Percentiles rank a stretch among this genome's conserved stretches.
Conservation (phyloP, 2,113 vertebrate genomes). For the Dunckerocampus dactyliophorus region DNA sequence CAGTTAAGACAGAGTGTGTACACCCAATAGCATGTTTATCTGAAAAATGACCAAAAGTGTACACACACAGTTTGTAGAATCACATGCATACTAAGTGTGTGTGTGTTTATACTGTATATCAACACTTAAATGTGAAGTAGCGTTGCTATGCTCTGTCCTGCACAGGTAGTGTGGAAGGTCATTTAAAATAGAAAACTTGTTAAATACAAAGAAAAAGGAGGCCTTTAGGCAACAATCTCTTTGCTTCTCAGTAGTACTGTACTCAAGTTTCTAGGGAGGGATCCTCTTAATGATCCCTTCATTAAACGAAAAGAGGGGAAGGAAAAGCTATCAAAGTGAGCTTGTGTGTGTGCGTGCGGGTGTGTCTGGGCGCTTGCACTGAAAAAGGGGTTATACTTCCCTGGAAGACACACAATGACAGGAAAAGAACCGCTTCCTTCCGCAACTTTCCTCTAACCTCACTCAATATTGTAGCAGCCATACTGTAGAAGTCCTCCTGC, state of each 20-base stretch:
- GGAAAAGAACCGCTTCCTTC: constrained; percentile 47
- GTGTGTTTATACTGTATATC: constrained; percentile 27
- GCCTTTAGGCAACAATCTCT: constrained; percentile 27
- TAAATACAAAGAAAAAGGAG: constrained; percentile 7
- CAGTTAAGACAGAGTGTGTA: constrained; percentile 48
- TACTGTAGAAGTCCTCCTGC: constrained; percentile 63
- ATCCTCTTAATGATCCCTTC: not conserved
- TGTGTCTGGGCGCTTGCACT: not conserved
- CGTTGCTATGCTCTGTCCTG: constrained; percentile 25
- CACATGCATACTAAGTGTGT: not conserved
- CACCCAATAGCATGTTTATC: constrained; percentile 60
- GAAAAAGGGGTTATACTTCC: constrained; percentile 41
- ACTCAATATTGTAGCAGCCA: constrained; percentile 64
- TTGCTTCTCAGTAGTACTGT: constrained; percentile 48
- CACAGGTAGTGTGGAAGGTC: constrained; percentile 26
- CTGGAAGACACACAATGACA: constrained; percentile 44
- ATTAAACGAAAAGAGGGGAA: not conserved
- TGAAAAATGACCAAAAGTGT: constrained; percentile 57
- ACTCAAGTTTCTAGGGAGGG: constrained; percentile 32
- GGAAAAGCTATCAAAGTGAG: constrained; percentile 21
- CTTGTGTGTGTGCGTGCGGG: constrained; percentile 14
- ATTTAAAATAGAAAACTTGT: constrained; percentile 14
- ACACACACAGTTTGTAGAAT: constrained; percentile 3
- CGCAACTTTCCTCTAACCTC: constrained; percentile 56
- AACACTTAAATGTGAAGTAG: constrained; percentile 57